phyloP scores from a whole-genome alignment of 1,140 invertebrate species.

The Chironomus tepperi region DNA sequence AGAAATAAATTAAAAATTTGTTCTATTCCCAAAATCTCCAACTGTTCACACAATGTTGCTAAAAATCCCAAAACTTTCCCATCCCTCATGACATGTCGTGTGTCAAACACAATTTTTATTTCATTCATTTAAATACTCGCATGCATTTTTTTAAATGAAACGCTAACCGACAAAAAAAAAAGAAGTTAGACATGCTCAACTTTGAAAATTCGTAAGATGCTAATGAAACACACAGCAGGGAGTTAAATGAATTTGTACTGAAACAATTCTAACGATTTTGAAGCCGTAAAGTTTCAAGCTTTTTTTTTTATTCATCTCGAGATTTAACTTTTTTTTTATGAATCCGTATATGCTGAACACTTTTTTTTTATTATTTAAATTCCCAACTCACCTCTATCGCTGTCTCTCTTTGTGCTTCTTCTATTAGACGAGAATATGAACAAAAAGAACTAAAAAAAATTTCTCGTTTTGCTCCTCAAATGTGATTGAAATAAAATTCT shows the following conservation, averaged over 20 bases:
- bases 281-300: background rate
- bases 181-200: too few species aligned
- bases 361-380: background rate
- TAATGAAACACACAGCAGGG: background rate
- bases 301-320: background rate
- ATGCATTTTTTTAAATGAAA: too few species aligned
- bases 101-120: too few species aligned
- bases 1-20: too few species aligned
- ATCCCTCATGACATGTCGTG: too few species aligned
- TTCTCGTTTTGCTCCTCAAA: background rate
- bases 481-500: conserved; percentile 7
- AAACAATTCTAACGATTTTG: background rate
- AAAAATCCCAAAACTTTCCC: too few species aligned
- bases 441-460: background rate
- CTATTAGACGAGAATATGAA: background rate
- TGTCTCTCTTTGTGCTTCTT: background rate
- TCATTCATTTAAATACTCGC: too few species aligned
- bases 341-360: background rate
- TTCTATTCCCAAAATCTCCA: too few species aligned
- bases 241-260: background rate
- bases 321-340: background rate
- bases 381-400: background rate
- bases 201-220: background rate
- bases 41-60: too few species aligned
- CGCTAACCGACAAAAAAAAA: too few species aligned